Conservation (phyloP, 2,888 invertebrate species). For the Melanostoma scalare region DNA sequence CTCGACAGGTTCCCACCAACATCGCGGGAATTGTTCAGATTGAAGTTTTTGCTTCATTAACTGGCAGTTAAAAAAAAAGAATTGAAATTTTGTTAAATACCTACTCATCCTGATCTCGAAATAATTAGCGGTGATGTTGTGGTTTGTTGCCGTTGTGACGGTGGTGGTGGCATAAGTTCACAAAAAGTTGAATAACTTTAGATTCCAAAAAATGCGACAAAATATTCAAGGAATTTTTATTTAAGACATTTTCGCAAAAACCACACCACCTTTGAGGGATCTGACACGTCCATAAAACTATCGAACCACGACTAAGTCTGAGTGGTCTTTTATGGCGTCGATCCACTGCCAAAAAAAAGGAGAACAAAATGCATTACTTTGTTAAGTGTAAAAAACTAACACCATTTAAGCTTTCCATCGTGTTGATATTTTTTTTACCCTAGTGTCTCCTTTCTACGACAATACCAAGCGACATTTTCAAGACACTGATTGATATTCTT, state of each 20-base stretch:
- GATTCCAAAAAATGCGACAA: not conserved
- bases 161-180: not conserved
- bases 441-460: conserved; percentile 25
- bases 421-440: conserved; percentile 32
- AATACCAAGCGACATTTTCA: conserved; percentile 49
- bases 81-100: not conserved
- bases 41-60: conserved; percentile 59
- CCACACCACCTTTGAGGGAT: too few species aligned
- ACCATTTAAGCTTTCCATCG: not conserved
- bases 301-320: too few species aligned
- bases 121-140: conserved; percentile 12
- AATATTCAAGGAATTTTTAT: too few species aligned
- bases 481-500: conserved; percentile 58
- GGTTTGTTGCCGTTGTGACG: not conserved
- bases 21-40: conserved; percentile 5
- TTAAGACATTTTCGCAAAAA: too few species aligned
- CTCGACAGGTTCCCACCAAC: conserved; percentile 33
- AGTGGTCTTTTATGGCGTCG: too few species aligned
- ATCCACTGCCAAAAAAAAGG: too few species aligned
- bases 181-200: not conserved
- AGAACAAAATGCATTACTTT: too few species aligned
- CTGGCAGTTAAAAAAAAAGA: conserved; percentile 18
- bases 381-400: too few species aligned
- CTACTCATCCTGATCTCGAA: conserved; percentile 13
- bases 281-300: too few species aligned